A percentile compares a stretch with the other conserved stretches of the same genome.
Conservation (phyloP, 2,113 vertebrate species). For the Chunga burmeisteri region DNA sequence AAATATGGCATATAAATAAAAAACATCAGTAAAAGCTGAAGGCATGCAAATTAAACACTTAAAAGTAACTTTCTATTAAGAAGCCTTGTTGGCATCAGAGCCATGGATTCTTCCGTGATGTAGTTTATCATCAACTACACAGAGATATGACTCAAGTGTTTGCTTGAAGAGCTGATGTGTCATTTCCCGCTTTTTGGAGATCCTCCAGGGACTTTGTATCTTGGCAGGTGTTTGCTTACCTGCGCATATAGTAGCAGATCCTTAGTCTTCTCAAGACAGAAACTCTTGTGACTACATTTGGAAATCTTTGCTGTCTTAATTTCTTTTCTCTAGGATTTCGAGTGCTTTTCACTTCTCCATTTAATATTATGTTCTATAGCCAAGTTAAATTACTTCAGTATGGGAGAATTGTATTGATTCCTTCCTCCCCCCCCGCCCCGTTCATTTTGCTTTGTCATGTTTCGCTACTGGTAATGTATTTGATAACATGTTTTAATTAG, state of each 20-base stretch:
- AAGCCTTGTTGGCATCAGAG: neutral
- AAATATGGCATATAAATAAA: neutral
- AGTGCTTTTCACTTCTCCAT: neutral
- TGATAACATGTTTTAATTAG: neutral
- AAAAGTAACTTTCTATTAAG: neutral
- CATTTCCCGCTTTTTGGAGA: neutral
- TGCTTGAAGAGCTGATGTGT: neutral
- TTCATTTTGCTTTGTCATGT: neutral
- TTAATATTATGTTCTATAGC: neutral
- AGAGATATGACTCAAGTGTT: neutral
- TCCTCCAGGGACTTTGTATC: neutral
- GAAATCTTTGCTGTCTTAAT: neutral
- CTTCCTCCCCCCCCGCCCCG: no score
- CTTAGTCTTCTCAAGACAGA: neutral
- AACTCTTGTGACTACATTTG: neutral
- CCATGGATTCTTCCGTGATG: neutral
- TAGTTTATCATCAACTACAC: neutral
- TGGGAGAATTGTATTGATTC: neutral
- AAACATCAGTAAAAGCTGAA: neutral
- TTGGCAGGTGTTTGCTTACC: neutral
- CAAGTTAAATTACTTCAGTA: neutral
- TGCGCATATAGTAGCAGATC: neutral
- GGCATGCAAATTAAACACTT: neutral
- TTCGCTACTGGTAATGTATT: neutral
- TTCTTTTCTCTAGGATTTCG: neutral